Evolutionary conservation across 1,140 invertebrate species (phyloP), one percentile per base, ranked within the genome.

Genomic region (Hetaerina americana): DNA sequence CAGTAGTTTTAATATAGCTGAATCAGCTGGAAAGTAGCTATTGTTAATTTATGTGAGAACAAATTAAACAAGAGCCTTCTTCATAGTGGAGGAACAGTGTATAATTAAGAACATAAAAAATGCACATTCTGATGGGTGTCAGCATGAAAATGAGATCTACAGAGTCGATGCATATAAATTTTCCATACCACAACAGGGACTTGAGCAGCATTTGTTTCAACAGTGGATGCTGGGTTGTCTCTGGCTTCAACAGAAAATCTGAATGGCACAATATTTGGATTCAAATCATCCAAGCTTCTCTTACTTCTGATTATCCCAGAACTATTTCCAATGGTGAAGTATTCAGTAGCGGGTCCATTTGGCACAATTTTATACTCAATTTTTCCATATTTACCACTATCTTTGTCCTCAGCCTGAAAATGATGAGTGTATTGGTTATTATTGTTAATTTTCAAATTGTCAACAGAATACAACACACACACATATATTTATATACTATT

Each of bases 351-450:
- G 5, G 73, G 29, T 0, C 85, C 85, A 76, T 85, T 85, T 0
- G 82, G 83, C 5, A 86, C 79, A 73, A 92, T 84, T 26, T 84
- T 85, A 76, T 92, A 95, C 69, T 88, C 85, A 0, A 96, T 81
- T 76, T 87, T 87, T 0, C 92, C 92, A 77, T 87, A 92, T 72
- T 88, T 87, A 5, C 91, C 92, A 72, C 90, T 92, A 75, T 96
- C 93, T 72, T 86, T 86, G 78, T 96, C 93, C 73, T 88, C 86
- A 2, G 93, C 92, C 82, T 91, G 82, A 0, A 76, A 73, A 57
- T n/a, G n/a, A n/a, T n/a, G n/a, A n/a, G n/a, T n/a, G 15, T 31
- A 71, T 71, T 70, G 25, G 26, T 67, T 66, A 67, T 70, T n/a
- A 29, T 29, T 70, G 31, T 31, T 29, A 49, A 67, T 49, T 27